Conservation (phyloP, 1,140 invertebrate species). For the Heliothis subflexa region DNA sequence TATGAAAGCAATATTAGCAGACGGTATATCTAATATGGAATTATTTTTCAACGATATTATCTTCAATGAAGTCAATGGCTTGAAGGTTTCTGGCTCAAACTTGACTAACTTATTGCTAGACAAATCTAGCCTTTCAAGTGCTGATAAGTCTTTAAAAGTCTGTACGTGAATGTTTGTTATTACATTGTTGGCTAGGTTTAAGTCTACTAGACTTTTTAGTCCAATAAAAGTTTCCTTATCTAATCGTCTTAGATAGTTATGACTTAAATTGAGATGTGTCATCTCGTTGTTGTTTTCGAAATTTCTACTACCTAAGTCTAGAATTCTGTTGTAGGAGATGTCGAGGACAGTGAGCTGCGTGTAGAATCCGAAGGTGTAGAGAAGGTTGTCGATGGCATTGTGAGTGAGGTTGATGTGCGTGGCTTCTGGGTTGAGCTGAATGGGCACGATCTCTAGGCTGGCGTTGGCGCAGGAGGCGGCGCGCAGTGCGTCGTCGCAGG, state of each 20-base stretch:
- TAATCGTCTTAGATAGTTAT: constrained; percentile 90
- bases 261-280: constrained; percentile 91
- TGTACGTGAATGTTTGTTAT: constrained; percentile 90
- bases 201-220: constrained; percentile 88
- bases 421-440: constrained; percentile 94
- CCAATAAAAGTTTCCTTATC: constrained; percentile 92
- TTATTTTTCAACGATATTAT: constrained; percentile 91
- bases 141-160: constrained; percentile 90
- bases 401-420: constrained; percentile 91
- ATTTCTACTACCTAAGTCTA: constrained; percentile 91
- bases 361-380: constrained; percentile 92
- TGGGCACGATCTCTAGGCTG: constrained; percentile 93
- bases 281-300: constrained; percentile 92
- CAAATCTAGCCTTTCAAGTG: constrained; percentile 91
- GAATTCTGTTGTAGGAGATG: constrained; percentile 93
- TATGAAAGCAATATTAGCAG: constrained; percentile 88
- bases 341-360: constrained; percentile 92
- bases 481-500: constrained; percentile 92
- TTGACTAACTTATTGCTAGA: constrained; percentile 91
- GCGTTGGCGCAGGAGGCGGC: constrained; percentile 91
- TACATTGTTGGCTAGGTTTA: constrained; percentile 93
- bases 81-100: constrained; percentile 90
- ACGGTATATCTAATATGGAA: constrained; percentile 91
- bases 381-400: constrained; percentile 91
- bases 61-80: constrained; percentile 89